Conservation (phyloP, 92 coral and sea anemone genomes). For the Chrysogorgia sp. region DNA sequence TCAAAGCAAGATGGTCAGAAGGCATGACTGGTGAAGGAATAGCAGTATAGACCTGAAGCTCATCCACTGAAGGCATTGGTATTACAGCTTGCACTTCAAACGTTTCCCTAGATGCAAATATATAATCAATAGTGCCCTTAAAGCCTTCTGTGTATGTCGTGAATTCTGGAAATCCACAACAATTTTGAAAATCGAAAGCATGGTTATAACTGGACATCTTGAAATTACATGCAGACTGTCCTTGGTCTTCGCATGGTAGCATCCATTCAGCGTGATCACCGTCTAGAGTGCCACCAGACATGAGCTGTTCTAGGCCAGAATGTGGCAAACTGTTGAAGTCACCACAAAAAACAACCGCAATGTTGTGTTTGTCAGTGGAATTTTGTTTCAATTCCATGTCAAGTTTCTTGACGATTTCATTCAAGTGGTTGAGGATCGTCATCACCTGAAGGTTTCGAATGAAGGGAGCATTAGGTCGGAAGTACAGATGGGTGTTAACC, state of each 20-base stretch:
- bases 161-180: conserved; percentile 79
- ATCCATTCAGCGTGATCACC: conserved; percentile 80
- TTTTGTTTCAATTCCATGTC: conserved; percentile 2
- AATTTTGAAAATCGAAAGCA: conserved; percentile 63
- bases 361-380: conserved; percentile 13
- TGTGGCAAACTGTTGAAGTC: conserved; percentile 88
- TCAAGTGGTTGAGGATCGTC: conserved; percentile 66
- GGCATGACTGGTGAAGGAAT: conserved; percentile 95
- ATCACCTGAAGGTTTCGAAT: conserved; percentile 79
- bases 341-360: conserved; percentile 86
- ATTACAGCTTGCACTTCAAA: conserved; percentile 80
- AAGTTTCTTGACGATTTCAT: conserved; percentile 57
- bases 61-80: conserved; percentile 85
- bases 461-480: conserved; percentile 79
- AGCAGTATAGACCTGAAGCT: conserved; percentile 70
- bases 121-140: conserved; percentile 82
- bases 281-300: conserved; percentile 61
- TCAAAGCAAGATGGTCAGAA: conserved; percentile 91
- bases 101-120: conserved; percentile 70
- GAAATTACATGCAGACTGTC: conserved; percentile 68
- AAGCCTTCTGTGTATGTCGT: conserved; percentile 85
- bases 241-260: conserved; percentile 67
- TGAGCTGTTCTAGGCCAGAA: conserved; percentile 69
- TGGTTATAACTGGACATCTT: conserved; percentile 50
- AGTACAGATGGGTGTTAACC: conserved; percentile 88